Evolutionary conservation across 2,113 vertebrate genomes (phyloP).

Genomic region (Lagopus muta): DNA sequence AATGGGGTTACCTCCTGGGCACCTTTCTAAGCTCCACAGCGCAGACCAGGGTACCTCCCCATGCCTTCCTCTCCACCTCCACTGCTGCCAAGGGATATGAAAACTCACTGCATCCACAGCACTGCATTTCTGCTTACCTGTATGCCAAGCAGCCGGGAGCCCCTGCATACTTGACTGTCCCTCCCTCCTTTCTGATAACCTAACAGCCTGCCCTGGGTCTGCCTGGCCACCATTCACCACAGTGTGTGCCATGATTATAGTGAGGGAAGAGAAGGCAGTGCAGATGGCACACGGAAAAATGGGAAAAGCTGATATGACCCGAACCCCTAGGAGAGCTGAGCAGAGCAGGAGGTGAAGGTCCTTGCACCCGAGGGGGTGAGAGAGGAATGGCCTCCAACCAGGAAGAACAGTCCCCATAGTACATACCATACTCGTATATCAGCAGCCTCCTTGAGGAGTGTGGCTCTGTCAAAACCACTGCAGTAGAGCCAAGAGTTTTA

Average conservation of each 20-base stretch:
- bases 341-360: background rate
- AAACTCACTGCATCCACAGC: background rate
- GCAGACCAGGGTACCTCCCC: background rate
- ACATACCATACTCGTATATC: background rate
- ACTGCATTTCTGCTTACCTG: background rate
- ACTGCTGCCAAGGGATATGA: background rate
- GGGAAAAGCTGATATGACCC: background rate
- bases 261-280: background rate
- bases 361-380: background rate
- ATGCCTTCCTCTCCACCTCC: background rate
- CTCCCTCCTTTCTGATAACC: background rate
- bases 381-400: background rate
- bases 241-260: background rate
- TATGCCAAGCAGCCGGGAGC: accelerated
- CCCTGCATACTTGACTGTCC: accelerated
- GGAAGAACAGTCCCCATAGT: background rate
- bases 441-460: background rate
- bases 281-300: background rate
- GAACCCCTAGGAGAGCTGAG: background rate
- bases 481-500: background rate
- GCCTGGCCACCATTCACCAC: background rate
- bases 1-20: background rate
- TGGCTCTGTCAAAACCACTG: accelerated
- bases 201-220: background rate
- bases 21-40: background rate